A percentile compares a stretch with the other conserved stretches of the same genome.
phyloP scores from a whole-genome alignment of 1,140 invertebrate species.

The Pseudoatta argentina region DNA sequence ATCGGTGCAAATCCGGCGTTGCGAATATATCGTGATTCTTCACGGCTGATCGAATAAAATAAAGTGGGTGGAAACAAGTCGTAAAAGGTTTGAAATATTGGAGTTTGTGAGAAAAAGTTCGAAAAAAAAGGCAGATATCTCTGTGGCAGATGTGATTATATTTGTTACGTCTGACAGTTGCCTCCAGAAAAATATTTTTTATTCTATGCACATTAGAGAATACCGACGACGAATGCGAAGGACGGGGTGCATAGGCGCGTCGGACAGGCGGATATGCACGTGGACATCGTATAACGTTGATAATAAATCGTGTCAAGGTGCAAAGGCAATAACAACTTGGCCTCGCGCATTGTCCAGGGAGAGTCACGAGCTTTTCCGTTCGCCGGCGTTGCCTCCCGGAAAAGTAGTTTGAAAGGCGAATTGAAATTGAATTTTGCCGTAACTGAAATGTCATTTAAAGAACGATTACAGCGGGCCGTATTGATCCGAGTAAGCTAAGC shows the following conservation, averaged over 20 bases:
- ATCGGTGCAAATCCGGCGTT: neutral
- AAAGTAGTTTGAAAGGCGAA: slow-evolving; percentile 62
- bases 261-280: slow-evolving; percentile 2
- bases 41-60: neutral
- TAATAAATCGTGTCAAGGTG: slow-evolving; percentile 63
- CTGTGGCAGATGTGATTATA: slow-evolving; percentile 10
- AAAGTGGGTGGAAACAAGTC: neutral
- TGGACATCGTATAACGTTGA: slow-evolving; percentile 21
- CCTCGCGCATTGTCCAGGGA: slow-evolving; percentile 48
- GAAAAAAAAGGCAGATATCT: neutral
- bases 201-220: neutral
- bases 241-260: slow-evolving; percentile 9
- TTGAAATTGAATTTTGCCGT: slow-evolving; percentile 63
- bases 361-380: slow-evolving; percentile 23
- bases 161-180: slow-evolving; percentile 3
- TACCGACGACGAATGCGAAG: slow-evolving; percentile 7
- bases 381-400: neutral
- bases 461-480: slow-evolving; percentile 20
- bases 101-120: neutral
- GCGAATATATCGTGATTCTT: slow-evolving; percentile 21
- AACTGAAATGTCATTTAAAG: slow-evolving; percentile 64
- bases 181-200: slow-evolving; percentile 1
- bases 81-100: slow-evolving; percentile 5
- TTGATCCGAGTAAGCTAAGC: slow-evolving; percentile 15
- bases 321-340: slow-evolving; percentile 48